Evolutionary conservation across 2,113 vertebrate genomes (phyloP).

Genomic region (Salvator merianae): DNA sequence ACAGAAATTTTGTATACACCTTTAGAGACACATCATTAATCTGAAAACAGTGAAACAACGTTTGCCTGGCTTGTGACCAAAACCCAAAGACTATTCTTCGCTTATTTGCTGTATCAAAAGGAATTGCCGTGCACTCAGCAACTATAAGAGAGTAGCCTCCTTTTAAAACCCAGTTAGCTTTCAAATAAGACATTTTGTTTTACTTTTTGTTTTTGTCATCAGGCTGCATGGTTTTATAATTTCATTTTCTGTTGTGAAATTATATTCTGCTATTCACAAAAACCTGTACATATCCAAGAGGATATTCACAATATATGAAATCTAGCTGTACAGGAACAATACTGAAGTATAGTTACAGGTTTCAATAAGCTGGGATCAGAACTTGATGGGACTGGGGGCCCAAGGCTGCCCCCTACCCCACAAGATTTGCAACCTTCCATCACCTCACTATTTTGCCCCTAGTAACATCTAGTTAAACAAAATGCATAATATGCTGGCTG

Average conservation of each 20-base stretch:
- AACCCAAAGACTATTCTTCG: not conserved
- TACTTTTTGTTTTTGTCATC: not conserved
- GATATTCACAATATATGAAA: not conserved
- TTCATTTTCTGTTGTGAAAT: constrained; percentile 1
- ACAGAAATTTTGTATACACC: not conserved
- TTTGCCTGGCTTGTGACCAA: not conserved
- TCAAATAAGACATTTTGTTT: not conserved
- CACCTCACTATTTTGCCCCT: not conserved
- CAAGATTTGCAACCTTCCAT: not conserved
- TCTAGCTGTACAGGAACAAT: too few species aligned
- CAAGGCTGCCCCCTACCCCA: not conserved
- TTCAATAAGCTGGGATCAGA: not conserved
- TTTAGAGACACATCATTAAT: not conserved
- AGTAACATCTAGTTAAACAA: not conserved
- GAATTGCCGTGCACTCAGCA: not conserved
- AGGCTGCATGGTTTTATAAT: constrained; percentile 1
- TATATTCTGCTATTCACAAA: not conserved
- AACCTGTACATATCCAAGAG: not conserved
- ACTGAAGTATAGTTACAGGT: not conserved
- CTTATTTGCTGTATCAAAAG: not conserved
- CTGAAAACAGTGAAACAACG: not conserved
- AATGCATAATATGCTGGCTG: not conserved
- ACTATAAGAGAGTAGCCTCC: not conserved
- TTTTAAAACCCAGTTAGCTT: not conserved
- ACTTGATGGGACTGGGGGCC: not conserved